Conservation (phyloP, 2,888 invertebrate genomes). For the Rugalucina vietnamica region DNA sequence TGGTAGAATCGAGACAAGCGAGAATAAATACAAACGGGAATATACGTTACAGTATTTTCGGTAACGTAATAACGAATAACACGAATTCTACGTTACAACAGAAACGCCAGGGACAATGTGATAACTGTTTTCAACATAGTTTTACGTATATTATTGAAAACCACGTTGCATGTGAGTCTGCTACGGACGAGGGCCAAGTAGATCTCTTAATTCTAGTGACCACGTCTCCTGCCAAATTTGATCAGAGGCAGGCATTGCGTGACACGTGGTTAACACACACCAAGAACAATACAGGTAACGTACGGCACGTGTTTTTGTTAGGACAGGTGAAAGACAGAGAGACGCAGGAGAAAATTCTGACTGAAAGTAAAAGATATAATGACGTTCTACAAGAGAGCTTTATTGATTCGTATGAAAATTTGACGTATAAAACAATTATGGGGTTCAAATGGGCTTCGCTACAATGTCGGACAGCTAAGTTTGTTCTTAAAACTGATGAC, state of each 20-base stretch:
- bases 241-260: constrained; percentile 53
- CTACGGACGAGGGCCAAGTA: no score
- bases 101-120: no score
- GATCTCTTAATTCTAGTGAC: constrained; percentile 46
- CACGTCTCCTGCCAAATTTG: constrained; percentile 42
- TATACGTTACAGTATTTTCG: no score
- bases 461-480: constrained; percentile 54
- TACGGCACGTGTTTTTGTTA: constrained; percentile 55
- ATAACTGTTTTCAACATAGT: no score
- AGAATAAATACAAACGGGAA: no score
- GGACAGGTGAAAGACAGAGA: constrained; percentile 22
- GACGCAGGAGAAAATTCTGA: background rate
- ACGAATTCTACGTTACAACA: no score
- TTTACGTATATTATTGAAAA: no score
- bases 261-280: constrained; percentile 53
- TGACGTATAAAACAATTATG: constrained; percentile 65
- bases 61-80: no score
- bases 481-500: constrained; percentile 69
- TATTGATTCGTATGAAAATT: constrained; percentile 58
- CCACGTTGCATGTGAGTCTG: no score
- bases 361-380: constrained; percentile 42
- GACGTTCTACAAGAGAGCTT: constrained; percentile 65
- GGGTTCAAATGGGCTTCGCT: constrained; percentile 61
- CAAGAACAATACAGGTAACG: constrained; percentile 52
- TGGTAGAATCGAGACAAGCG: no score